Base-by-base conservation (phyloP, 2,888 invertebrate species). In the Clanis bilineata region DNA sequence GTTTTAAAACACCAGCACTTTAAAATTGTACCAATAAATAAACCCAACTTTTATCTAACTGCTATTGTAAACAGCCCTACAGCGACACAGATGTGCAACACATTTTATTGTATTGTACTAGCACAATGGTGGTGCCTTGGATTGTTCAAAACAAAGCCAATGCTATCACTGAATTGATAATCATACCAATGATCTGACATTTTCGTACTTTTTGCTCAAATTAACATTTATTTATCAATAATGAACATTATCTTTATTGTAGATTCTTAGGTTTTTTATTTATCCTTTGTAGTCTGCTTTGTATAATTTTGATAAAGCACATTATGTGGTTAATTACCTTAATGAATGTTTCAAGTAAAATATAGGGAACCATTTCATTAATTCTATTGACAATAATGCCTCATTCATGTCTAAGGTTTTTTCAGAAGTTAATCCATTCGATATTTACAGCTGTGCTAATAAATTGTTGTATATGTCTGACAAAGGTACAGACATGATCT, bases 161-260 rank as follows among this genome's bases (percentile, higher is more conserved):
- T 2, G 10, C 72, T 84, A 86, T 85, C 85, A 76, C 65, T 76
- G 69, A 72, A 71, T 64, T 77, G 83, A 86, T 86, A 84, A 80
- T 73, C 77, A 78, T 74, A 67, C 65, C 70, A 74, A 70, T 66
- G 62, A 68, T 61, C 59, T 59, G 18, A 15, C 23, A 54, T 43
- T n/a, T n/a, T n/a, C n/a, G 36, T 7, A 64, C 64, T 64, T 62
- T n/a, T 23, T 51, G 18, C 23, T 51, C 47, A 28, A 28, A 45
- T 22, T 51, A 3, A 28, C 12, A 51, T 18, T 38, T 38, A 56
- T 56, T 7, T 56, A 51, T 51, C 2, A 9, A 6, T 43, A 18
- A 41, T 51, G n/a, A 51, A 32, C 4, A 10, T 32, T 51, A 51
- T 51, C 51, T 51, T 51, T 51, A 51, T 51, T 51, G 32, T 47